A percentile compares a stretch with the other conserved stretches of the same genome.
These are phyloP conservation scores for Coelogynopora nodosa DNA, from an alignment of 2,888 invertebrate species.

Conservation along the genomic window DNA sequence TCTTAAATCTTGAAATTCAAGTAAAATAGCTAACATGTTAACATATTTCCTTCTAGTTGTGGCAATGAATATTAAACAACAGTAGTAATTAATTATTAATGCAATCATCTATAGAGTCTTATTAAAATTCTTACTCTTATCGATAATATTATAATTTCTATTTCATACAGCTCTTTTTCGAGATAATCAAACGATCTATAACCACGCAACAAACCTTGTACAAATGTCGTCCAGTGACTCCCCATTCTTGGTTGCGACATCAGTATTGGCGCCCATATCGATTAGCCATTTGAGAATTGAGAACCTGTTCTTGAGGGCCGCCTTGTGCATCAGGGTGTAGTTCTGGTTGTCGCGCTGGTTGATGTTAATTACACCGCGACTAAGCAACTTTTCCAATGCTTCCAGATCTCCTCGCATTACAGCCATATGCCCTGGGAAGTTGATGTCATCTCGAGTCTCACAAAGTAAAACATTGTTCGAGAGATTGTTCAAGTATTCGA, in stretches of 20 bases:
- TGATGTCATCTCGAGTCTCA: not conserved
- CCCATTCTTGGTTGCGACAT: not conserved
- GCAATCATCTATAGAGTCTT: too few species aligned
- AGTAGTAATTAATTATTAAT: too few species aligned
- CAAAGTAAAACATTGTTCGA: not conserved
- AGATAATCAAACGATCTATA: too few species aligned
- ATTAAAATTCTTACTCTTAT: too few species aligned
- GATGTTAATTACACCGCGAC: not conserved
- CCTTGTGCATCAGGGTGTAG: constrained; percentile 33
- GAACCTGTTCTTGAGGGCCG: not conserved
- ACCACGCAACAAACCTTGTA: too few species aligned
- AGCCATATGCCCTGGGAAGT: constrained; percentile 31
- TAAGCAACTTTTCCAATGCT: not conserved
- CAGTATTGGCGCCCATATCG: not conserved
- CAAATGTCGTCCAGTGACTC: too few species aligned
- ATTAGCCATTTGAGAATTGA: constrained; percentile 33
- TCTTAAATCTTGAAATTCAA: too few species aligned
- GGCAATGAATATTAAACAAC: too few species aligned
- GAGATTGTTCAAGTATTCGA: not conserved
- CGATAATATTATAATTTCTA: too few species aligned
- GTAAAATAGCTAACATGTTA: too few species aligned
- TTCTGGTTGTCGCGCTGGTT: not conserved
- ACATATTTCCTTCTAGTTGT: too few species aligned
- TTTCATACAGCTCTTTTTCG: too few species aligned
- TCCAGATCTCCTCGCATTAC: constrained; percentile 24